Conservation (phyloP, 1,140 invertebrate genomes). For the Atta cephalotes region DNA sequence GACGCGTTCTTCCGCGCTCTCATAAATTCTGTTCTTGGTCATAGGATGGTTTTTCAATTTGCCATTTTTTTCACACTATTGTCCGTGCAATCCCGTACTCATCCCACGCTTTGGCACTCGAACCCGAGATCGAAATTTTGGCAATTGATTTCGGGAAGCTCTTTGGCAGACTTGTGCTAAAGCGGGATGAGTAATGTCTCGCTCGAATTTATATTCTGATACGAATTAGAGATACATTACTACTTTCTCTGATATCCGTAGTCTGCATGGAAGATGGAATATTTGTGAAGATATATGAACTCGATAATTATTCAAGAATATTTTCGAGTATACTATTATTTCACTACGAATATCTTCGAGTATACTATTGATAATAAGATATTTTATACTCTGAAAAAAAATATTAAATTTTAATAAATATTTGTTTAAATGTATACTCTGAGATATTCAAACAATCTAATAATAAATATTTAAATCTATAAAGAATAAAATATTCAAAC, state of each 20-base stretch:
- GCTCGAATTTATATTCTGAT: slow-evolving; percentile 46
- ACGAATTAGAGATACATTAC: slow-evolving; percentile 45
- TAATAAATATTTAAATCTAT: no score
- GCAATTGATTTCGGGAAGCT: slow-evolving; percentile 63
- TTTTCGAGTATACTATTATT: slow-evolving; percentile 18
- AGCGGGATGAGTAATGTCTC: slow-evolving; percentile 59
- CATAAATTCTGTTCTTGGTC: slow-evolving; percentile 36
- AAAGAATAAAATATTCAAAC: no score
- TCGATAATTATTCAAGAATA: not conserved
- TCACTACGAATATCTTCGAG: no score
- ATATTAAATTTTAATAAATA: no score
- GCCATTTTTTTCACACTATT: slow-evolving; percentile 65
- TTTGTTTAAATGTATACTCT: no score
- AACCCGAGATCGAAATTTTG: slow-evolving; percentile 58
- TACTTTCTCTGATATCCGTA: slow-evolving; percentile 7
- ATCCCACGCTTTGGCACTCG: slow-evolving; percentile 1
- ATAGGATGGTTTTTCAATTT: slow-evolving; percentile 69
- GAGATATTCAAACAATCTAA: no score
- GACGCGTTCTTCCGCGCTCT: not conserved
- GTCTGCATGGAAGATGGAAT: not conserved
- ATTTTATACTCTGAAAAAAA: not conserved
- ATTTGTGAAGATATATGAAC: not conserved
- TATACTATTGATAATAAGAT: not conserved
- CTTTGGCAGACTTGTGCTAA: slow-evolving; percentile 43
- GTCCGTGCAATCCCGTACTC: slow-evolving; percentile 48